Conservation (phyloP, 1,140 invertebrate species). For the Pseudomyrmex gracilis region DNA sequence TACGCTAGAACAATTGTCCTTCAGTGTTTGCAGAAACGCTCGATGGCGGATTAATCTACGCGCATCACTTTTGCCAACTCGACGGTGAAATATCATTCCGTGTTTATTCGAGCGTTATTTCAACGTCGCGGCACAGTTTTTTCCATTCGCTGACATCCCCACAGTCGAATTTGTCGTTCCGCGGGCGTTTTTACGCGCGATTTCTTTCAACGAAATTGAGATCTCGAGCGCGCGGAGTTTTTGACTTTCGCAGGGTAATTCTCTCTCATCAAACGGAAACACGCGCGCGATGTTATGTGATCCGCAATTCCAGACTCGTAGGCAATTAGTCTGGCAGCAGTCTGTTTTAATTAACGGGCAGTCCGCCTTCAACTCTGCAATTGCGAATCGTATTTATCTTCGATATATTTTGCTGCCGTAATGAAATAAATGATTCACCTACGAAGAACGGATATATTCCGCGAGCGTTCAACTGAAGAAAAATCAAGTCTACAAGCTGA, state of each 20-base stretch:
- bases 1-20: background rate
- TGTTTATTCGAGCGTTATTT: background rate
- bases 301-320: background rate
- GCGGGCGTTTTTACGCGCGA: background rate
- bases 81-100: background rate
- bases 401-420: background rate
- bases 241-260: background rate
- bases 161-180: background rate
- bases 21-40: slow-evolving; percentile 1
- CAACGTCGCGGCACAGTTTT: background rate
- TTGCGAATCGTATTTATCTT: slow-evolving; percentile 19
- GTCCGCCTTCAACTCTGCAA: slow-evolving; percentile 4
- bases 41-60: slow-evolving; percentile 12
- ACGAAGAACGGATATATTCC: background rate
- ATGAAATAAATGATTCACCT: slow-evolving; percentile 12
- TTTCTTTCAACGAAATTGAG: background rate
- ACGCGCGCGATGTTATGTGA: background rate
- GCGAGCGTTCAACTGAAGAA: background rate
- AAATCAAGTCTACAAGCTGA: background rate
- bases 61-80: background rate
- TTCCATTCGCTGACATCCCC: background rate
- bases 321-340: background rate
- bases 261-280: background rate
- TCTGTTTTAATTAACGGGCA: slow-evolving; percentile 23
- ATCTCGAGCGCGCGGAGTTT: background rate